Conservation (phyloP, 2,888 invertebrate species). For the Subacronicta megacephala region DNA sequence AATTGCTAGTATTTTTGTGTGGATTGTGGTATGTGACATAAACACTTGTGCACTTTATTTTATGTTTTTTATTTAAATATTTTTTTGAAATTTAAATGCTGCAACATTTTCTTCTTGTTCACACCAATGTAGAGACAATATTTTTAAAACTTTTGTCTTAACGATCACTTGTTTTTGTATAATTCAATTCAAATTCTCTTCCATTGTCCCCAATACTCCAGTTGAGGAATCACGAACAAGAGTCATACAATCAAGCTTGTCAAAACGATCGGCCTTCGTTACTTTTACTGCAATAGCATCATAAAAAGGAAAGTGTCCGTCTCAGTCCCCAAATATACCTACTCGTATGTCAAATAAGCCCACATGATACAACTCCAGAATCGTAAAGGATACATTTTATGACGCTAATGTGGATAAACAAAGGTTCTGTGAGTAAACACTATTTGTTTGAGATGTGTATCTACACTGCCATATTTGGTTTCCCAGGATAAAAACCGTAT, state of each 20-base stretch:
- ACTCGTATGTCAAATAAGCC: slow-evolving; percentile 44
- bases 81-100: too few species aligned
- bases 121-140: too few species aligned
- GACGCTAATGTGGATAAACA: slow-evolving; percentile 53
- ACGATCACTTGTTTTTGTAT: not conserved
- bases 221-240: slow-evolving; percentile 14
- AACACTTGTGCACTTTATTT: too few species aligned
- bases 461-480: slow-evolving; percentile 44
- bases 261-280: slow-evolving; percentile 27
- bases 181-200: not conserved
- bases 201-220: not conserved
- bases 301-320: slow-evolving; percentile 50
- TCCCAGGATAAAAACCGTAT: slow-evolving; percentile 25
- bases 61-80: too few species aligned
- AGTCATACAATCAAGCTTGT: slow-evolving; percentile 28
- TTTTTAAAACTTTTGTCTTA: too few species aligned
- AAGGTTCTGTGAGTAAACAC: slow-evolving; percentile 42
- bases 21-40: too few species aligned
- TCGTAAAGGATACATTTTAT: slow-evolving; percentile 53
- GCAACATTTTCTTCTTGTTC: too few species aligned
- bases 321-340: slow-evolving; percentile 29
- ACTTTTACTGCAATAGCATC: slow-evolving; percentile 39
- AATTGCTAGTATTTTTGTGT: too few species aligned
- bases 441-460: slow-evolving; percentile 37
- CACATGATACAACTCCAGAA: slow-evolving; percentile 18